A percentile compares a stretch with the other conserved stretches of the same genome.
Evolutionary conservation across 1,140 invertebrate genomes (phyloP).

Genomic region (Pseudachorutes palmiensis): DNA sequence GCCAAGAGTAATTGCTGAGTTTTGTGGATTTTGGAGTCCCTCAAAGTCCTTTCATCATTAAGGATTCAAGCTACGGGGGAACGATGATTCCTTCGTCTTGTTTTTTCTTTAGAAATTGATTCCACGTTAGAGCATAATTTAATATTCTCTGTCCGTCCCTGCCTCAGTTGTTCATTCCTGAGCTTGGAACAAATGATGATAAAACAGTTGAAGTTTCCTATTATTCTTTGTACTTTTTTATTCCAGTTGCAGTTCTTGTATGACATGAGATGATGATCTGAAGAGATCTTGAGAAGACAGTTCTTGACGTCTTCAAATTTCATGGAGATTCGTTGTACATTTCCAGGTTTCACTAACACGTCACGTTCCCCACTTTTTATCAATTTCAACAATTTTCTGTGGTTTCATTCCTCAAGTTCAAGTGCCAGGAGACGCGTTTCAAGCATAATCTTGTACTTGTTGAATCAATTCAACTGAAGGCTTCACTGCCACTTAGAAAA

Average conservation of each 20-base stretch:
- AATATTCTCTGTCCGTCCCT: background rate
- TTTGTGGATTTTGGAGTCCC: background rate
- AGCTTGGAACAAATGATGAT: too few relatives aligned
- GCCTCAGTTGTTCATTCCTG: too few relatives aligned
- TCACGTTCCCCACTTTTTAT: background rate
- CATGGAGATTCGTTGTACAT: background rate
- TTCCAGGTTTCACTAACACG: background rate
- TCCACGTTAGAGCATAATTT: too few relatives aligned
- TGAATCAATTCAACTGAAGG: too few relatives aligned
- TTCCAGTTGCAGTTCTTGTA: too few relatives aligned
- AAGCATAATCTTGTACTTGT: too few relatives aligned
- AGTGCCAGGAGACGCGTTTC: too few relatives aligned
- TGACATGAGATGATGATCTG: background rate
- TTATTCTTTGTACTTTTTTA: too few relatives aligned
- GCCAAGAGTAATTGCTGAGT: background rate
- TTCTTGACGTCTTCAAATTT: background rate
- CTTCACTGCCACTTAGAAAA: too few relatives aligned
- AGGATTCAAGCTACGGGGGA: background rate
- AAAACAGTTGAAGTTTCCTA: too few relatives aligned
- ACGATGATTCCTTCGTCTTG: background rate
- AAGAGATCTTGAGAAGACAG: constrained; percentile 1
- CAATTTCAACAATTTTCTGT: background rate
- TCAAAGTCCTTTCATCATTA: background rate
- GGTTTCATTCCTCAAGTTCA: background rate
- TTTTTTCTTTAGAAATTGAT: background rate